phyloP scores from a whole-genome alignment of 1,140 invertebrate genomes.

The Papilio machaon region DNA sequence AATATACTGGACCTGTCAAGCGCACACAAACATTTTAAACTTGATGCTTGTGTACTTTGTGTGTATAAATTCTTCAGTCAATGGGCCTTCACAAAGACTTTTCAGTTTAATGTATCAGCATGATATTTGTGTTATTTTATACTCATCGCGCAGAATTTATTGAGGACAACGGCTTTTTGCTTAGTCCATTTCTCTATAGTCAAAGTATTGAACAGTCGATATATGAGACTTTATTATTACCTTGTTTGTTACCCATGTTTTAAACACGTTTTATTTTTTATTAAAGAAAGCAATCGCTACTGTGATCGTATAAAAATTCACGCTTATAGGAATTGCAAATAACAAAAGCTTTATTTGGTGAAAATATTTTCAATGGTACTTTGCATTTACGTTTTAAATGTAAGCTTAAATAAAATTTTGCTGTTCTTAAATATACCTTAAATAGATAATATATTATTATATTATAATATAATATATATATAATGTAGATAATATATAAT shows the following conservation, averaged over 20 bases:
- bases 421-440: too few relatives aligned
- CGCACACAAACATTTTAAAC: neutral
- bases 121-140: too few relatives aligned
- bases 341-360: neutral
- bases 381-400: neutral
- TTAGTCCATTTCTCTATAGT: neutral
- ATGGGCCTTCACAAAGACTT: too few relatives aligned
- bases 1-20: neutral
- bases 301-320: conserved; percentile 8
- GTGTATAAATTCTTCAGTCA: too few relatives aligned
- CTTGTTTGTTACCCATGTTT: conserved; percentile 17
- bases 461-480: too few relatives aligned
- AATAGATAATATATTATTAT: too few relatives aligned
- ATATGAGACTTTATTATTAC: conserved; percentile 32
- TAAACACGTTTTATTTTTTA: conserved; percentile 21
- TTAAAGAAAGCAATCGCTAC: neutral
- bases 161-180: neutral
- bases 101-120: too few relatives aligned
- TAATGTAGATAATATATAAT: too few relatives aligned
- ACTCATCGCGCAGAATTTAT: too few relatives aligned
- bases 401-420: neutral
- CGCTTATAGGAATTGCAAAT: neutral
- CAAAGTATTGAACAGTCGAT: conserved; percentile 18
- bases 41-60: too few relatives aligned
- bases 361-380: neutral